Conservation (phyloP, 2,888 invertebrate genomes). For the Agrotis ipsilon region DNA sequence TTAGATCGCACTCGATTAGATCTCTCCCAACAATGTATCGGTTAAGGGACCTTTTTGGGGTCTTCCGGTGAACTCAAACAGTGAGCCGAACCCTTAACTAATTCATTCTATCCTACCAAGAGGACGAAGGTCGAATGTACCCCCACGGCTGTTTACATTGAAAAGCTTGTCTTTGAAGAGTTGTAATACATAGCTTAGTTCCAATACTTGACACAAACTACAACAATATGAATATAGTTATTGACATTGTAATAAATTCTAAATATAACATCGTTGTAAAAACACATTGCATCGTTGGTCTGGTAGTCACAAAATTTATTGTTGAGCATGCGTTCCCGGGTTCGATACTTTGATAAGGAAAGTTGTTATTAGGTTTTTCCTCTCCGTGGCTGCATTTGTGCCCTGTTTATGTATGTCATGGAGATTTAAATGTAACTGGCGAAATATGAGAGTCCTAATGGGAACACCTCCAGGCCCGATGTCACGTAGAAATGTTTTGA, state of each 20-base stretch:
- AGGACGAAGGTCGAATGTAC: constrained; percentile 30
- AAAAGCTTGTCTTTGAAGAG: constrained; percentile 41
- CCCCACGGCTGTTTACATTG: constrained; percentile 38
- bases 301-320: no score
- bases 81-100: constrained; percentile 43
- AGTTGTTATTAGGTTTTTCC: no score
- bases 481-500: constrained; percentile 9
- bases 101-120: constrained; percentile 46
- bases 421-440: no score
- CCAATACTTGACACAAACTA: constrained; percentile 6
- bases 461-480: no score
- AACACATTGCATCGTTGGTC: no score
- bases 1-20: constrained; percentile 40
- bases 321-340: no score
- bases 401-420: no score
- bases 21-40: constrained; percentile 49
- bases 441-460: no score
- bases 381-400: no score
- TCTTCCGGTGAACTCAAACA: constrained; percentile 54
- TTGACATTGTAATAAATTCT: constrained; percentile 13
- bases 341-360: no score
- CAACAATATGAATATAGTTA: constrained; percentile 3
- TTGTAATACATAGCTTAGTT: constrained; percentile 24
- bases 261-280: no score
- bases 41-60: constrained; percentile 41